These are phyloP conservation scores for Heliconius eleuchia DNA, from an alignment of 1,140 invertebrate genomes.

Conservation along the genomic window DNA sequence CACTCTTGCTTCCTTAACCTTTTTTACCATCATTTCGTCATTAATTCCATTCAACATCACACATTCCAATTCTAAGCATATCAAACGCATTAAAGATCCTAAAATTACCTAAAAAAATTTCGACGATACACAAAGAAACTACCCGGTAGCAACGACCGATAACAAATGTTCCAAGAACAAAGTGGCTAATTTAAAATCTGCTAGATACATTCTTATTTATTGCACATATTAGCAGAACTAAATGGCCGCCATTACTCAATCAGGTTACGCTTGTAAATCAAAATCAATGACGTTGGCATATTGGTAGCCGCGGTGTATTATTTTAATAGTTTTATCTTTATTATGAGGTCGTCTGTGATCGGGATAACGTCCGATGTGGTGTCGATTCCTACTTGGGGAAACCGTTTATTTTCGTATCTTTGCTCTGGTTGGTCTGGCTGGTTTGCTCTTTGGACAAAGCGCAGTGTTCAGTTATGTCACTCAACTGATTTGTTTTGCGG, in stretches of 20 bases:
- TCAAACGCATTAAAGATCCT: background rate
- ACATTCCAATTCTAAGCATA: too few relatives aligned
- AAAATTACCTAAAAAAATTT: background rate
- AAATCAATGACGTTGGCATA: slow-evolving; percentile 36
- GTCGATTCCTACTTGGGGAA: background rate
- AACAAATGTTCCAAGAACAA: slow-evolving; percentile 3
- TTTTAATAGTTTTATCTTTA: slow-evolving; percentile 17
- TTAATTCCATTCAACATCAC: too few relatives aligned
- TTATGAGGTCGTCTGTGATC: background rate
- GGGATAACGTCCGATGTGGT: background rate
- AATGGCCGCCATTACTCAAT: slow-evolving; percentile 23
- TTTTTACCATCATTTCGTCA: too few relatives aligned
- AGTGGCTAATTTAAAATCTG: slow-evolving; percentile 12
- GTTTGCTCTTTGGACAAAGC: too few relatives aligned
- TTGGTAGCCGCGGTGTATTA: slow-evolving; percentile 34
- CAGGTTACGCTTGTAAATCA: slow-evolving; percentile 34
- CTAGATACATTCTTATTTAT: slow-evolving; percentile 15
- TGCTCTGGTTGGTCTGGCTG: too few relatives aligned
- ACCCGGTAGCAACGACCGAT: background rate
- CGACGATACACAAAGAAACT: background rate
- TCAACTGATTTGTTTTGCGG: too few relatives aligned
- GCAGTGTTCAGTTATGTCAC: too few relatives aligned
- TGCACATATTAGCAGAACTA: slow-evolving; percentile 24
- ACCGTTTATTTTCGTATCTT: too few relatives aligned
- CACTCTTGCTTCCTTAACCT: too few relatives aligned